A percentile compares a stretch with the other conserved stretches of the same genome.
phyloP scores from a whole-genome alignment of 2,888 invertebrate genomes.

The Dryadula phaetusa region DNA sequence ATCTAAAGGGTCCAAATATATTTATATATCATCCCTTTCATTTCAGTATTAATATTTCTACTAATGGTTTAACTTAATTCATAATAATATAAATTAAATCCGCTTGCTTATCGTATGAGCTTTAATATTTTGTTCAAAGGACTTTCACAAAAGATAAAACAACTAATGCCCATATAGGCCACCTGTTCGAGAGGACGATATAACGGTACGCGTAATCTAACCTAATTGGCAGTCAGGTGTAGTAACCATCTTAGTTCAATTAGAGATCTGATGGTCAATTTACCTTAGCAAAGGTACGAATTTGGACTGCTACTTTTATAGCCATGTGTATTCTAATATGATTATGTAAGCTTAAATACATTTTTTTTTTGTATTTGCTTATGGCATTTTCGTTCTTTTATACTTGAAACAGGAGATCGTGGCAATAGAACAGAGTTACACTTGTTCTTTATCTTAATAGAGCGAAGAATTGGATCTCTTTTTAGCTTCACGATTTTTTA shows the following conservation, averaged over 20 bases:
- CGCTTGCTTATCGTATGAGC: slow-evolving; percentile 4
- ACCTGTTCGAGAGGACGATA: slow-evolving; percentile 33
- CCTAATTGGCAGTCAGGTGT: slow-evolving; percentile 41
- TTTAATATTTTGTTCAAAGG: slow-evolving; percentile 21
- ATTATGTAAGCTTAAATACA: neutral
- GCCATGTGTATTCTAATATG: slow-evolving; percentile 3
- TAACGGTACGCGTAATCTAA: slow-evolving; percentile 38
- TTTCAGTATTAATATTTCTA: neutral
- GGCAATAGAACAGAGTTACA: too few species aligned
- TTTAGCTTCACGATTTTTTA: too few species aligned
- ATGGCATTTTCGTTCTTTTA: neutral
- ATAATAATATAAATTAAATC: slow-evolving; percentile 4
- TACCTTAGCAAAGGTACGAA: slow-evolving; percentile 25
- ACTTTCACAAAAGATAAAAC: slow-evolving; percentile 24
- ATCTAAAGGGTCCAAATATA: too few species aligned
- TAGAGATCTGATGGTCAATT: slow-evolving; percentile 32
- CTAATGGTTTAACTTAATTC: neutral
- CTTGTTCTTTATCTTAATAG: too few species aligned
- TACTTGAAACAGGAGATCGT: too few species aligned
- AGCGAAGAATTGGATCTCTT: too few species aligned
- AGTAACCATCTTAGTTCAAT: slow-evolving; percentile 35
- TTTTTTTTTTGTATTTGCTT: neutral
- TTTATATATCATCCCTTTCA: neutral
- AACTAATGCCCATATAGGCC: slow-evolving; percentile 21
- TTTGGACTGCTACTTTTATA: slow-evolving; percentile 18